Percentiles rank a stretch among this genome's conserved stretches.
Conservation (phyloP, 2,113 vertebrate genomes). For the Hydrolagus affinis region DNA sequence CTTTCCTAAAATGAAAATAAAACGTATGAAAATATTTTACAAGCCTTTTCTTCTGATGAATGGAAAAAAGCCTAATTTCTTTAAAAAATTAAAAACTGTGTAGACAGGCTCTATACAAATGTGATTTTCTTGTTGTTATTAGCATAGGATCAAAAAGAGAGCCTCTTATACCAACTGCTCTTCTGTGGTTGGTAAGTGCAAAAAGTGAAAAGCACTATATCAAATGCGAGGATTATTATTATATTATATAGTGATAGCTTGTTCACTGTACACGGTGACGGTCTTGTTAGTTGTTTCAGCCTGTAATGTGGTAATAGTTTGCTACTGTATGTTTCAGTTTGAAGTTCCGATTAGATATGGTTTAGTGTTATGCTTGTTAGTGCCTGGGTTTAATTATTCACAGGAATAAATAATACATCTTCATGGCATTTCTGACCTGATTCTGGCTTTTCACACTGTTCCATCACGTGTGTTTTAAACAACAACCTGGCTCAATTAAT, state of each 20-base stretch:
- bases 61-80: too few species aligned
- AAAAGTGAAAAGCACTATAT: too few species aligned
- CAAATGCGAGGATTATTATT: too few species aligned
- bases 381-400: background rate
- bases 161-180: too few species aligned
- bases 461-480: too few species aligned
- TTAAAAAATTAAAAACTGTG: too few species aligned
- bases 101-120: too few species aligned
- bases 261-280: background rate
- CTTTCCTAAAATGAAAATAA: background rate
- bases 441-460: background rate
- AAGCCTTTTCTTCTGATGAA: too few species aligned
- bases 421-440: background rate
- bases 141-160: too few species aligned
- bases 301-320: background rate
- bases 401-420: background rate
- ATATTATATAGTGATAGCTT: background rate
- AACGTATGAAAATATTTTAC: too few species aligned
- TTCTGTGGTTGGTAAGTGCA: background rate
- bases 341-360: conserved; percentile 10
- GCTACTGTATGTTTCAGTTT: background rate
- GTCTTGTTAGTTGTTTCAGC: background rate
- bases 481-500: too few species aligned
- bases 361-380: background rate
- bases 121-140: too few species aligned